Evolutionary conservation across 2,113 vertebrate species (phyloP), one percentile per base, ranked within the genome.

Genomic region (Tympanuchus pallidicinctus): DNA sequence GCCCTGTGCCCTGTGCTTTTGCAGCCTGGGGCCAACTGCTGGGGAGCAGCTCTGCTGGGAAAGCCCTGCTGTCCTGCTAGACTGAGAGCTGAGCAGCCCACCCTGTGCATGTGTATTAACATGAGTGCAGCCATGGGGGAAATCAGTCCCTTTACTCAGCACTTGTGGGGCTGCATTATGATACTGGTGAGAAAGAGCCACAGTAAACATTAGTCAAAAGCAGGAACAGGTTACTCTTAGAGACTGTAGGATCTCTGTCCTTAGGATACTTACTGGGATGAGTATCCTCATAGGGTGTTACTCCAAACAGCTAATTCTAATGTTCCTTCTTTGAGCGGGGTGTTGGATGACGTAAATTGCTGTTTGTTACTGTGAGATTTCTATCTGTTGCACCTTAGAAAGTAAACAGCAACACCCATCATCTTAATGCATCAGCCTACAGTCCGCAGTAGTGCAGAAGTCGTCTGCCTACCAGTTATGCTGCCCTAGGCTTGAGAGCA

Each of bases 1-100:
- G 20, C 52, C 16, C 40, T 2, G 1, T 8, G 20, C 52, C 16
- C 40, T 2, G 1, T 8, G 15, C 38, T 13, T 5, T 2, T 4
- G 18, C 59, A 76, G 27, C 11, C 34, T 28, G 19, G 24, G 17
- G 8, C 8, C 0, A 5, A 13, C 30, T 9, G 19, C 60, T n/a
- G 32, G 43, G 75, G 38, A 47, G 21, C 45, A 57, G 69, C 42
- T 64, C 56, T 71, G 21, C 4, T 20, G 67, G 2, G 8, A 28
- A 18, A 15, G 28, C 27, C 25, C 30, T 30, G 5, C 21, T 11
- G 14, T 42, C 14, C 14, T 67, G 8, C 19, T 72, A 18, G n/a
- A 30, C 13, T 10, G 6, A 24, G 52, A 54, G 27, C 36, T 59
- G 28, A 59, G 15, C 11, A 66, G n/a, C 24, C 52, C 59, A n/a